Conservation (phyloP, 1,140 invertebrate genomes). For the Temnothorax longispinosus region DNA sequence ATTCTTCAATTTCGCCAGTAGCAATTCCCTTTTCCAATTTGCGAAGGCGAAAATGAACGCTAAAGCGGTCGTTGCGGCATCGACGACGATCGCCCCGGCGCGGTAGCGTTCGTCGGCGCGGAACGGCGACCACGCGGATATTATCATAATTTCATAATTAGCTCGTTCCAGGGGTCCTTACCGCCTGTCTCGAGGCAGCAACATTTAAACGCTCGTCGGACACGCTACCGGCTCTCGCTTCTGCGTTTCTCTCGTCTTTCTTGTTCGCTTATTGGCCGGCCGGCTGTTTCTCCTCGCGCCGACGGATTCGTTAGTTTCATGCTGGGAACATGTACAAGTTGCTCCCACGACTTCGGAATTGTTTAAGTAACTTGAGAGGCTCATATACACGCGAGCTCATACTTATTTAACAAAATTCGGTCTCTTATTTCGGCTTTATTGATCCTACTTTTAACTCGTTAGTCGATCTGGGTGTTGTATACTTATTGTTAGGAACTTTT, state of each 20-base stretch:
- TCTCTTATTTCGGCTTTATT: not conserved
- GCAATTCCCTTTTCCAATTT: not conserved
- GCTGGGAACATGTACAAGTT: constrained; percentile 33
- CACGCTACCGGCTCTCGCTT: constrained; percentile 69
- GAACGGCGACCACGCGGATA: constrained; percentile 69
- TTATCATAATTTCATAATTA: constrained; percentile 79
- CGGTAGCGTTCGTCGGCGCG: constrained; percentile 55
- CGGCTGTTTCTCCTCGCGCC: constrained; percentile 38
- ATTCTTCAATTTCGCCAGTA: constrained; percentile 8
- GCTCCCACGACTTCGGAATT: constrained; percentile 44
- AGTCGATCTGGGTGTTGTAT: not conserved
- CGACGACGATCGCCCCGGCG: constrained; percentile 29
- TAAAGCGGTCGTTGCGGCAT: constrained; percentile 51
- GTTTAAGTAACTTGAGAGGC: constrained; percentile 28
- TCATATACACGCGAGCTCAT: not conserved
- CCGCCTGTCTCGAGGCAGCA: constrained; percentile 68
- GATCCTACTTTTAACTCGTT: not conserved
- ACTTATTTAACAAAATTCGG: constrained; percentile 27
- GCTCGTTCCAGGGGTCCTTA: constrained; percentile 74
- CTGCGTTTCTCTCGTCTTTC: constrained; percentile 46
- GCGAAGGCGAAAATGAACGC: constrained; percentile 41
- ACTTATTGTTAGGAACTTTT: not conserved
- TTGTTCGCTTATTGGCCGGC: constrained; percentile 33
- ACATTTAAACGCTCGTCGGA: constrained; percentile 71
- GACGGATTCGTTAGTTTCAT: constrained; percentile 40